Base-by-base conservation (phyloP, 2,888 invertebrate species). In the Chalcis sispes region DNA sequence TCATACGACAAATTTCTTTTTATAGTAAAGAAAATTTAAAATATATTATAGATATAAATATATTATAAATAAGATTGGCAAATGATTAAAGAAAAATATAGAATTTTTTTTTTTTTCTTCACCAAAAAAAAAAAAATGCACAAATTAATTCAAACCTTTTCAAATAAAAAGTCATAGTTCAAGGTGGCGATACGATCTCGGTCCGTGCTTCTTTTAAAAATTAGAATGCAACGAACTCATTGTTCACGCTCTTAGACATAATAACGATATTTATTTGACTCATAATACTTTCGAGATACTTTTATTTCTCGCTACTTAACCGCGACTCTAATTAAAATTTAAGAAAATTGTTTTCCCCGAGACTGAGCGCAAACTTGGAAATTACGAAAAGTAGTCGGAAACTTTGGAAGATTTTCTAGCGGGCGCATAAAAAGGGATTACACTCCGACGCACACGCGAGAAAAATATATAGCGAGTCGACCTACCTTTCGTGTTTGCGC, bases 341-440 rank as follows among this genome's bases (percentile, higher is more conserved):
- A 75, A 70, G 75, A 75, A 75, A 75, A 75, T 75, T 70, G 70
- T 70, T 75, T 70, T 59, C 58, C 59, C 7, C 58, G 29, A 48
- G 74, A 50, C 40, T 18, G 23, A 25, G 66, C 50, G 27, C 23
- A n/a, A 74, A 74, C 54, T 74, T 74, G 20, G 61, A 74, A 74
- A 74, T 74, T 69, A 36, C 67, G 61, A 69, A 67, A 64, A 69
- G 74, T 50, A 64, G 69, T n/a, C 46, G 54, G 54, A 69, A 75
- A 56, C 29, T 69, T 61, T 25, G 46, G 46, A 40, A 74, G 67
- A 62, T 69, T 69, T 62, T 69, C 64, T 25, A 56, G 62, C 25
- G 29, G 52, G 18, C 27, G 54, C 61, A 62, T 74, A 73, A 73
- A 74, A 74, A 67, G 67, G n/a, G 74, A 69, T 75, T 64, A 58